Conservation (phyloP, 2,797 vertebrate genomes). For the Simalia tracyae region DNA sequence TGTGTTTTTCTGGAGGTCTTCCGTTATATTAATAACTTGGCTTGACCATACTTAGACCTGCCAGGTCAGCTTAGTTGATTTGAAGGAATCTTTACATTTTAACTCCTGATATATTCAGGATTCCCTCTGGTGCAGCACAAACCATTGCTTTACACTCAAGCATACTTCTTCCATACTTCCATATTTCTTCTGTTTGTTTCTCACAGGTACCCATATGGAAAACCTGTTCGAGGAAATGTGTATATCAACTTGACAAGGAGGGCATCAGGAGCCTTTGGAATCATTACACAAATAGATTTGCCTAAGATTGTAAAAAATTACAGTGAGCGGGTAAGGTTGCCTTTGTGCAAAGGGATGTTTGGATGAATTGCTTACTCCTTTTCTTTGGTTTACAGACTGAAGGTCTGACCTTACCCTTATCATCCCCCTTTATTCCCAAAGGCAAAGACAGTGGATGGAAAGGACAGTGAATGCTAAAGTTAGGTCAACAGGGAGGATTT, state of each 20-base stretch:
- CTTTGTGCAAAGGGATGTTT: background rate
- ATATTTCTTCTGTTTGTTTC: background rate
- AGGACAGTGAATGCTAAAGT: background rate
- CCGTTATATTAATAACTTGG: no score
- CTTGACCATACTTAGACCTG: no score
- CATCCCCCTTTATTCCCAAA: background rate
- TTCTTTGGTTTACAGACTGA: background rate
- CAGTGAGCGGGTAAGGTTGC: constrained; percentile 50
- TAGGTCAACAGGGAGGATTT: background rate
- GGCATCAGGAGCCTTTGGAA: fast-evolving
- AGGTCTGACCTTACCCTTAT: background rate
- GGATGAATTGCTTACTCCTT: background rate
- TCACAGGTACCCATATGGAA: constrained; percentile 69
- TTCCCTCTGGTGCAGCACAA: background rate
- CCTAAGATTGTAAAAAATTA: background rate
- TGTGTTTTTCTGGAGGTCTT: no score
- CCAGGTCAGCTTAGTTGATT: background rate
- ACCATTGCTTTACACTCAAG: background rate
- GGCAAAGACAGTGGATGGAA: background rate
- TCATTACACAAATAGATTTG: fast-evolving
- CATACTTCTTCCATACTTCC: background rate
- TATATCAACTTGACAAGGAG: background rate
- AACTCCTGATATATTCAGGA: background rate
- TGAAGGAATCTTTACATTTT: background rate
- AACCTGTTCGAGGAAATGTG: constrained; percentile 52